A percentile compares a stretch with the other conserved stretches of the same genome.
These are phyloP conservation scores for Drosophila helvetica DNA, from an alignment of 2,888 invertebrate species.

Conservation along the genomic window DNA sequence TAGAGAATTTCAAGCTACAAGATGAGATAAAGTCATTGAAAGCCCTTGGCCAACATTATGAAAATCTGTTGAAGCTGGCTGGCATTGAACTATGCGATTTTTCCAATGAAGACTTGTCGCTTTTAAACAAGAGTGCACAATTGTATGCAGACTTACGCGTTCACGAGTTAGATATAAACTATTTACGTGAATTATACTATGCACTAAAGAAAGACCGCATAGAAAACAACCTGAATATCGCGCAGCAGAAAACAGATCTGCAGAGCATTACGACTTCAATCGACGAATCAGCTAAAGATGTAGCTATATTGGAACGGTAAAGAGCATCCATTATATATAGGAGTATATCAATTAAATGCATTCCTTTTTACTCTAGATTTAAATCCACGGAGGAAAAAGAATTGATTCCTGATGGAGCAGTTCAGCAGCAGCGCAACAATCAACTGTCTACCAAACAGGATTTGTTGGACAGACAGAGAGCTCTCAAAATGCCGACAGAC, in stretches of 20 bases:
- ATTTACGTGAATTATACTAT: constrained; percentile 75
- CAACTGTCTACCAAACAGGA: constrained; percentile 61
- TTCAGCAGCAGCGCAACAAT: constrained; percentile 41
- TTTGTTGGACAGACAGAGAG: constrained; percentile 65
- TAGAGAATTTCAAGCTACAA: constrained; percentile 66
- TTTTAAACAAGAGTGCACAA: constrained; percentile 74
- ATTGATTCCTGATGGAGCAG: constrained; percentile 61
- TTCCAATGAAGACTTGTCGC: constrained; percentile 68
- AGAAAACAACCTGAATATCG: constrained; percentile 55
- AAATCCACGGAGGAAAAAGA: constrained; percentile 61
- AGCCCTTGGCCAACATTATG: constrained; percentile 72
- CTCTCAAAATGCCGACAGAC: constrained; percentile 63
- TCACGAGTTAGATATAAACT: constrained; percentile 65
- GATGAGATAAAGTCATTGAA: constrained; percentile 65
- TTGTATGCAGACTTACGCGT: constrained; percentile 70
- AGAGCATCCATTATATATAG: neutral
- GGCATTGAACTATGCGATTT: constrained; percentile 78
- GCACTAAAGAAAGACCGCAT: constrained; percentile 70
- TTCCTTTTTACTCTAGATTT: constrained; percentile 59
- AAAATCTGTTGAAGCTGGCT: constrained; percentile 72
- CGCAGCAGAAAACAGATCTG: constrained; percentile 61
- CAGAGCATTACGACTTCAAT: constrained; percentile 62
- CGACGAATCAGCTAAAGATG: constrained; percentile 62
- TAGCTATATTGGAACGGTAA: constrained; percentile 72
- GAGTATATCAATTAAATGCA: neutral